These are phyloP conservation scores for Elephas maximus DNA, from an alignment of 2,113 vertebrate species.

Conservation along the genomic window DNA sequence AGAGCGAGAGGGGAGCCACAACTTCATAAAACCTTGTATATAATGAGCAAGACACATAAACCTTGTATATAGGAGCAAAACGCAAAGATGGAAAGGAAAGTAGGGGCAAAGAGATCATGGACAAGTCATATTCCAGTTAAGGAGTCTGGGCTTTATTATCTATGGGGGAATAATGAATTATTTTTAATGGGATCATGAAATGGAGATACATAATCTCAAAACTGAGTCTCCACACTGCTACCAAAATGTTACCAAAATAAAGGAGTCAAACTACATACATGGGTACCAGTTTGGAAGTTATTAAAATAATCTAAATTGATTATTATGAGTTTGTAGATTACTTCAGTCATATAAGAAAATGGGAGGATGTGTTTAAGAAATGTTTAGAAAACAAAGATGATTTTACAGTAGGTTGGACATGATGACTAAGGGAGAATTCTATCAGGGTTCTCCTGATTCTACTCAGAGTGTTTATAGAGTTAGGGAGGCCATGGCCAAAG, in stretches of 20 bases:
- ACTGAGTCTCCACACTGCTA: accelerated
- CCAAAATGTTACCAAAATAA: background rate
- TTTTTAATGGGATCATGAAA: background rate
- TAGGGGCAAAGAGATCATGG: accelerated
- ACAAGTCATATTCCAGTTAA: background rate
- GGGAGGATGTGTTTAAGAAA: background rate
- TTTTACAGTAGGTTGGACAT: background rate
- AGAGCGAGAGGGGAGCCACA: accelerated
- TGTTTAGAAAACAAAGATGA: background rate
- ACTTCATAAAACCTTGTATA: background rate
- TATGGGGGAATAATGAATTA: background rate
- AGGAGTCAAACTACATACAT: background rate
- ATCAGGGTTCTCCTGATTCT: background rate
- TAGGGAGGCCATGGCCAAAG: background rate
- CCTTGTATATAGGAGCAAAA: background rate
- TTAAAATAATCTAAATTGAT: background rate
- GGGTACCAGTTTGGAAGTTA: too few species aligned
- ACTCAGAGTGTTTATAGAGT: background rate
- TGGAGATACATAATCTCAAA: background rate
- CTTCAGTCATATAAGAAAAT: background rate
- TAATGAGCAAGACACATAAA: background rate
- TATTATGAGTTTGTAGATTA: background rate
- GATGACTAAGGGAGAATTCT: background rate
- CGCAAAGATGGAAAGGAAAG: background rate
- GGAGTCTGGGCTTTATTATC: background rate